A percentile compares a stretch with the other conserved stretches of the same genome.
phyloP scores from a whole-genome alignment of 2,797 vertebrate species.

The Sebastes iracundus region DNA sequence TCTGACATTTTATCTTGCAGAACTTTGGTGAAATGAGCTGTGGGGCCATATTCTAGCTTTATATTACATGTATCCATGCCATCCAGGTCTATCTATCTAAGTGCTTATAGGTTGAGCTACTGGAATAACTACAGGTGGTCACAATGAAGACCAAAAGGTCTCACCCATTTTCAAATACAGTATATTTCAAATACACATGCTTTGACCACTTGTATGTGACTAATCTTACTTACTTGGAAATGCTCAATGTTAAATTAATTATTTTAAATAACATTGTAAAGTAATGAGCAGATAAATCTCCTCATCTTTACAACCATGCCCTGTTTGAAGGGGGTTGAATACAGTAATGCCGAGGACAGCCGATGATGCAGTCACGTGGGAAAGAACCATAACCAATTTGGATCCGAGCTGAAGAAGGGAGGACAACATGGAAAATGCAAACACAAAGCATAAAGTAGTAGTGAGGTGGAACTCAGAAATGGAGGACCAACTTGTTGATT shows the following conservation, averaged over 20 bases:
- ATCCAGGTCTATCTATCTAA: conserved; percentile 3
- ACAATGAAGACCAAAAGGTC: background rate
- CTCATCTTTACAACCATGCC: background rate
- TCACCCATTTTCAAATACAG: background rate
- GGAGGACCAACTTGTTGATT: too few species aligned
- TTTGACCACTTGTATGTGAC: background rate
- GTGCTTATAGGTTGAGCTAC: background rate
- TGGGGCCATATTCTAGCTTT: background rate
- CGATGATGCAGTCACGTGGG: too few species aligned
- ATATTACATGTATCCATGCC: background rate
- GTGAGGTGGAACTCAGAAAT: too few species aligned
- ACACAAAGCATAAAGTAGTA: too few species aligned
- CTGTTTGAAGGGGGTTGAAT: background rate
- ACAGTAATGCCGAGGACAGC: too few species aligned
- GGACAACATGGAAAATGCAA: too few species aligned
- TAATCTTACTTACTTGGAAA: background rate
- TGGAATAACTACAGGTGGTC: background rate
- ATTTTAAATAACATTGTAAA: background rate
- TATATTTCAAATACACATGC: background rate
- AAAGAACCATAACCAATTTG: too few species aligned
- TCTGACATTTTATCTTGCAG: background rate
- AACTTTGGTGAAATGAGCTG: background rate
- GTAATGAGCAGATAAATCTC: background rate
- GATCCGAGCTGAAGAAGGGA: too few species aligned
- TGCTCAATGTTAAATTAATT: background rate